These are phyloP conservation scores for Podarcis muralis DNA, from an alignment of 2,113 vertebrate genomes.

Conservation along the genomic window DNA sequence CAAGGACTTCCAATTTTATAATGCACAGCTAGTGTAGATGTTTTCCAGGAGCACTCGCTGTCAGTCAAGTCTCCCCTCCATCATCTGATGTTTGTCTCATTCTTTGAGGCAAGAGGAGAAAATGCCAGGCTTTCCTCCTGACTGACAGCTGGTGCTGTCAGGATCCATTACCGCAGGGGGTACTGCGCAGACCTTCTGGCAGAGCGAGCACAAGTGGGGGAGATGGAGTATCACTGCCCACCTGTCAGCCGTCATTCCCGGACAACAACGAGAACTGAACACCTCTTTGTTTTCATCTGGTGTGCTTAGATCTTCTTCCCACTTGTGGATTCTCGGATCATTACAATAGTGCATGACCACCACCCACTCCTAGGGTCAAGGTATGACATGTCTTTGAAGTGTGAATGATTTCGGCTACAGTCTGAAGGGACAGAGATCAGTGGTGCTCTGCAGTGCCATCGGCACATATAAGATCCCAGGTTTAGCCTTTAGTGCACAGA, in stretches of 20 bases:
- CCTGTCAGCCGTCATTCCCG: conserved; percentile 55
- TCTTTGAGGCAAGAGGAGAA: neutral
- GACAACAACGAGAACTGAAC: conserved; percentile 38
- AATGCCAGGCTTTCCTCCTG: conserved; percentile 38
- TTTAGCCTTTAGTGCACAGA: neutral
- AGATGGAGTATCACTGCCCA: conserved; percentile 37
- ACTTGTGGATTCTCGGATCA: neutral
- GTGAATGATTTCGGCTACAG: neutral
- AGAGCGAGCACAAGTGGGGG: conserved; percentile 12
- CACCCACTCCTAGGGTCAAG: neutral
- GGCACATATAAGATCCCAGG: neutral
- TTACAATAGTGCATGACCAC: neutral
- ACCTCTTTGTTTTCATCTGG: conserved; percentile 13
- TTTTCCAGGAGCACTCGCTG: neutral
- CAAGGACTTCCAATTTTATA: neutral
- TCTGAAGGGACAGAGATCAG: neutral
- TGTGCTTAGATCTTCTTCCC: neutral
- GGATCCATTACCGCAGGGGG: conserved; percentile 46
- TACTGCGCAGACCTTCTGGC: conserved; percentile 54
- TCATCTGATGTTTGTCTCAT: neutral
- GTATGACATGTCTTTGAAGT: neutral
- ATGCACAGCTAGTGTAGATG: neutral
- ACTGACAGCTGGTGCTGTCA: conserved; percentile 70
- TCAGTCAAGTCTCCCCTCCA: neutral
- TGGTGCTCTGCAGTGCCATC: neutral